Percentiles rank a stretch among this genome's conserved stretches.
These are phyloP conservation scores for Holothuria glaberrima DNA, from an alignment of 35 echinoderm and acorn worm species.

Conservation along the genomic window DNA sequence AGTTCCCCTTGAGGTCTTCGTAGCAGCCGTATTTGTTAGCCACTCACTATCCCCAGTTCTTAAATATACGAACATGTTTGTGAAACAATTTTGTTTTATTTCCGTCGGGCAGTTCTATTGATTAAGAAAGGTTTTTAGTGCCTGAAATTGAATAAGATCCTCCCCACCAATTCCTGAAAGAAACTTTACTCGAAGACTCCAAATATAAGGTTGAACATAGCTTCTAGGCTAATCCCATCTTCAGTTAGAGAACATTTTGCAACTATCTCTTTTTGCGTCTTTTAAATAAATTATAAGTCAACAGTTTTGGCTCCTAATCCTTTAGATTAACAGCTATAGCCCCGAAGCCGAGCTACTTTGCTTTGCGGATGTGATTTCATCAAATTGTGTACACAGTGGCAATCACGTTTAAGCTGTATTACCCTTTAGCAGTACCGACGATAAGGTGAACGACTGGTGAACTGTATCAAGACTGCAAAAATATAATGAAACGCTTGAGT, in stretches of 20 bases:
- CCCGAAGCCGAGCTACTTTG: not conserved
- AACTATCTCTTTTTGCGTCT: conserved; percentile 15
- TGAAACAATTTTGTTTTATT: too few species aligned
- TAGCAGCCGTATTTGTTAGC: too few species aligned
- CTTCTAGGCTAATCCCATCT: conserved; percentile 15
- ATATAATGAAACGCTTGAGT: too few species aligned
- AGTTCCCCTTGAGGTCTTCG: too few species aligned
- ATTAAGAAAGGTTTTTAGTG: too few species aligned
- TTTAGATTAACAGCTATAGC: not conserved
- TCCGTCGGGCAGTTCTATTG: too few species aligned
- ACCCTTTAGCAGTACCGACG: not conserved
- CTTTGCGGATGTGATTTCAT: not conserved
- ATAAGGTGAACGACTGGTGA: not conserved
- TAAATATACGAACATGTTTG: too few species aligned
- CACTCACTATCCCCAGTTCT: too few species aligned
- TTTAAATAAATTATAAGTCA: conserved; percentile 54
- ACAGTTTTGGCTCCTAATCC: conserved; percentile 50
- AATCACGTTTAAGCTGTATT: not conserved
- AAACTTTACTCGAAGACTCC: too few species aligned
- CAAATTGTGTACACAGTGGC: not conserved
- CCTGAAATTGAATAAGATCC: too few species aligned
- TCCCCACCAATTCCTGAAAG: too few species aligned
- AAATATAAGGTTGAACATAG: conserved; percentile 25
- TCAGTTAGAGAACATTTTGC: not conserved
- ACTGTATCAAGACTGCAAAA: not conserved